A percentile compares a stretch with the other conserved stretches of the same genome.
These are phyloP conservation scores for Oreohelix idahoensis DNA, from an alignment of 1,140 invertebrate species.

Conservation along the genomic window DNA sequence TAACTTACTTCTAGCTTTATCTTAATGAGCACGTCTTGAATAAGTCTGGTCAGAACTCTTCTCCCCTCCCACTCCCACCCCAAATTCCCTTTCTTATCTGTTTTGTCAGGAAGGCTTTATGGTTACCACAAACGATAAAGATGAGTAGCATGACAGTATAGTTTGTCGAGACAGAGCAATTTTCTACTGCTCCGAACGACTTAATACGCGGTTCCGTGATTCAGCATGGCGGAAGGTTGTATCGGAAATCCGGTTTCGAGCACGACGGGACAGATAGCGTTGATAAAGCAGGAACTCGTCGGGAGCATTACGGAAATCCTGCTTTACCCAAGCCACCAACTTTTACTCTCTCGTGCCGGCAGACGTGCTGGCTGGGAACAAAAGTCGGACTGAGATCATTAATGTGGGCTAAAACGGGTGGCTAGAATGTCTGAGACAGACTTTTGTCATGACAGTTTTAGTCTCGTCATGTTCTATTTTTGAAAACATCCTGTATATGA, in stretches of 20 bases:
- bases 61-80: neutral
- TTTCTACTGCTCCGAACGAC: neutral
- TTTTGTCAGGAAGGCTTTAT: neutral
- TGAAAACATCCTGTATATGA: too few relatives aligned
- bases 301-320: neutral
- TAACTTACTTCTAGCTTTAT: neutral
- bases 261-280: conserved; percentile 4
- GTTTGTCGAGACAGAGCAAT: neutral
- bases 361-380: neutral
- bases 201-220: neutral
- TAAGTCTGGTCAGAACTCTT: neutral
- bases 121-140: neutral
- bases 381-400: neutral
- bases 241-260: conserved; percentile 8
- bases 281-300: neutral
- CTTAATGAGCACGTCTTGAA: neutral
- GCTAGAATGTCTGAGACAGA: neutral
- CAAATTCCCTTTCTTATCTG: too few relatives aligned
- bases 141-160: neutral
- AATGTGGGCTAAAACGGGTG: neutral
- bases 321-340: neutral
- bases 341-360: neutral
- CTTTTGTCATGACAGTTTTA: neutral
- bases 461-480: neutral
- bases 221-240: conserved; percentile 2